These are phyloP conservation scores for Sinelater perroti DNA, from an alignment of 2,888 invertebrate species.

Conservation along the genomic window DNA sequence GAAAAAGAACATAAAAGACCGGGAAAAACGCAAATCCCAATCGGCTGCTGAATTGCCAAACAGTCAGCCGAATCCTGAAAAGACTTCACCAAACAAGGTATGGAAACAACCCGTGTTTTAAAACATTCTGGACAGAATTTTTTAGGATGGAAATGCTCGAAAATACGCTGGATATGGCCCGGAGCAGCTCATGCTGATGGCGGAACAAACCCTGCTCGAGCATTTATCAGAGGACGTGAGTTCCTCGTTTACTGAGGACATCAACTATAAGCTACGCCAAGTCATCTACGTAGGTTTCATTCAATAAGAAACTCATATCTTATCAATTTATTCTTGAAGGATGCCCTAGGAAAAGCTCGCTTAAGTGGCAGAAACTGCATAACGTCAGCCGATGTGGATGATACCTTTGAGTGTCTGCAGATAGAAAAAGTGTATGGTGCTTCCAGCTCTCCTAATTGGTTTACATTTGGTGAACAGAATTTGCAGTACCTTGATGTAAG, in stretches of 20 bases:
- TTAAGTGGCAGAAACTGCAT: constrained; percentile 54
- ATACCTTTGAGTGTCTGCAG: constrained; percentile 53
- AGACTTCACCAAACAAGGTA: constrained; percentile 53
- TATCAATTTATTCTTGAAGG: constrained; percentile 46
- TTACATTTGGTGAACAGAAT: constrained; percentile 52
- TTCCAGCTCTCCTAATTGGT: constrained; percentile 52
- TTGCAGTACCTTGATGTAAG: constrained; percentile 55
- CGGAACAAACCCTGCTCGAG: constrained; percentile 54
- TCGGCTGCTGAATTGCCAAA: constrained; percentile 36
- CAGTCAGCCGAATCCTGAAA: constrained; percentile 45
- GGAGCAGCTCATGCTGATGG: constrained; percentile 52
- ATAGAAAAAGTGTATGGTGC: constrained; percentile 57
- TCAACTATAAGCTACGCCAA: constrained; percentile 57
- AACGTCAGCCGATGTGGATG: constrained; percentile 53
- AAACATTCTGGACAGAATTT: not conserved
- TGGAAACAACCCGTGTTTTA: no score
- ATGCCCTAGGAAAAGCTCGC: constrained; percentile 54
- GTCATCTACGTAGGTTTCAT: constrained; percentile 54
- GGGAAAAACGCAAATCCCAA: constrained; percentile 52
- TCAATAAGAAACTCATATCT: not conserved
- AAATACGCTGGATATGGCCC: constrained; percentile 56
- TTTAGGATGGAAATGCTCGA: constrained; percentile 38
- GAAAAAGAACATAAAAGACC: constrained; percentile 51
- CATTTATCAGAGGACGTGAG: constrained; percentile 54
- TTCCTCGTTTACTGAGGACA: constrained; percentile 55